Conservation (phyloP, 2,888 invertebrate species). For the Ochropleura plecta region DNA sequence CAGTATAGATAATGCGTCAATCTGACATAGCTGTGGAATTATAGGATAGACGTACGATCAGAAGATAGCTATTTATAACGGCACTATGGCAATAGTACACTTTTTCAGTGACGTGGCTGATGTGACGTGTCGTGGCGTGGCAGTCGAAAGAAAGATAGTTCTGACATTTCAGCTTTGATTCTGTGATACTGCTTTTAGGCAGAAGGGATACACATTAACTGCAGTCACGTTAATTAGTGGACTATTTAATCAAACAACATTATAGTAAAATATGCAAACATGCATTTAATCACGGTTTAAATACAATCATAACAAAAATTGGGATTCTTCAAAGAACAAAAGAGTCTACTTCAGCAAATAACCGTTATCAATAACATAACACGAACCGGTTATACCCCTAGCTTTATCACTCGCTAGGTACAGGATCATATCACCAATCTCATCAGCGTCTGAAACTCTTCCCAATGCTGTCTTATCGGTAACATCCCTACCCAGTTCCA, state of each 20-base stretch:
- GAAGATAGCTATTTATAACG: too few species aligned
- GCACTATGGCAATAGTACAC: too few species aligned
- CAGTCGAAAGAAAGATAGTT: too few species aligned
- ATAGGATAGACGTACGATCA: too few species aligned
- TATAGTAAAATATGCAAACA: background rate
- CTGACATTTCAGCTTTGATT: too few species aligned
- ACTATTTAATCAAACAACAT: background rate
- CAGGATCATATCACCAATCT: constrained; percentile 59
- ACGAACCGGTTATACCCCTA: constrained; percentile 35
- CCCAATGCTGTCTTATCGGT: constrained; percentile 12
- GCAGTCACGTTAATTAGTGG: background rate
- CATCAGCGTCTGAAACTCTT: constrained; percentile 32
- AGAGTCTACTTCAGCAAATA: constrained; percentile 17
- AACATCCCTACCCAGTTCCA: background rate
- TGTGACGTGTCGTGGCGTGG: too few species aligned
- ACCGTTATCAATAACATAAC: constrained; percentile 41
- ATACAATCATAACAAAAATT: background rate
- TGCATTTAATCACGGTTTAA: background rate
- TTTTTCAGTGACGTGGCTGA: too few species aligned
- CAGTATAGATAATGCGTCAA: too few species aligned
- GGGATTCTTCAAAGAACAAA: background rate
- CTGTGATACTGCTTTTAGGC: background rate
- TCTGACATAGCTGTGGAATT: too few species aligned
- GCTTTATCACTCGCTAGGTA: constrained; percentile 60
- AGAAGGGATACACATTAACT: background rate